Evolutionary conservation across 2,113 vertebrate genomes (phyloP).

Genomic region (Oryzias melastigma): DNA sequence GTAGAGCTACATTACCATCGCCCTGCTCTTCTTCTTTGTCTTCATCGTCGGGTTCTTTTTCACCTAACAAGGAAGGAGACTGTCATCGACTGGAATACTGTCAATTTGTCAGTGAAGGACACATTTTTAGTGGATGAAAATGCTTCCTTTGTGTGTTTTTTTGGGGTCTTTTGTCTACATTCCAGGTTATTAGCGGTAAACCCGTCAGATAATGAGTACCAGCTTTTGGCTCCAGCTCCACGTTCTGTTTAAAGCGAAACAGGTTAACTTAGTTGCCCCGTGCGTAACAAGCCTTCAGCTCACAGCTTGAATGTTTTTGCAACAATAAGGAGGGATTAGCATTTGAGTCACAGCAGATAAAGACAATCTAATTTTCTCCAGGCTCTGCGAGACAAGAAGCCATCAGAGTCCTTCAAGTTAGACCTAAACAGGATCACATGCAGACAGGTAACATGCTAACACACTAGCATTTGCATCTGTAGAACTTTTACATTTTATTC

Average conservation of each 20-base stretch:
- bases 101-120: conserved; percentile 30
- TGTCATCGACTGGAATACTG: too few species aligned
- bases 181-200: background rate
- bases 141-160: too few species aligned
- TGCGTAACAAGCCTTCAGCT: background rate
- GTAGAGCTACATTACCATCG: conserved; percentile 61
- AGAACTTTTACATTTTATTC: too few species aligned
- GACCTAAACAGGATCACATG: background rate
- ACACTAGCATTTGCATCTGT: too few species aligned
- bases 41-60: conserved; percentile 51
- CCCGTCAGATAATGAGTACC: too few species aligned
- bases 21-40: background rate
- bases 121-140: conserved; percentile 8
- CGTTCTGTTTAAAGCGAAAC: background rate
- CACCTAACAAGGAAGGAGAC: conserved; percentile 48
- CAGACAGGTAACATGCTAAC: background rate
- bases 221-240: background rate
- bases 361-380: background rate
- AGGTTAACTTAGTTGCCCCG: background rate
- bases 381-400: conserved; percentile 2
- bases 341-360: background rate
- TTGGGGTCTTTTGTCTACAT: background rate
- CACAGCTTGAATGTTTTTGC: conserved; percentile 5
- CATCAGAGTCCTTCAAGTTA: background rate
- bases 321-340: background rate